Evolutionary conservation across 2,113 vertebrate genomes (phyloP).

Genomic region (Coracopsis vasa): DNA sequence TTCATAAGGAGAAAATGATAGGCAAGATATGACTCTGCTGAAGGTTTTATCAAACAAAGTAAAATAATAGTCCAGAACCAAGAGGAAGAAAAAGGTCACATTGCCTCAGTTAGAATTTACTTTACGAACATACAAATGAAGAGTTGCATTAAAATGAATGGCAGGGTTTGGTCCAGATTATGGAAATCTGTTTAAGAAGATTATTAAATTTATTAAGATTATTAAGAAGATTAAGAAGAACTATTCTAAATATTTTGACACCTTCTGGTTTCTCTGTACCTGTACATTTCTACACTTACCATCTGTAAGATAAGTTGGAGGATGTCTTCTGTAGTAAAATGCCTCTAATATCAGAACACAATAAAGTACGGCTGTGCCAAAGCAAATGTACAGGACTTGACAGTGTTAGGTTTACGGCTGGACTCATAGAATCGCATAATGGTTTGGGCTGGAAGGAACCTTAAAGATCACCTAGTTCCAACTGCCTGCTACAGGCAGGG

Average conservation of each 20-base stretch:
- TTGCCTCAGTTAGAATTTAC: background rate
- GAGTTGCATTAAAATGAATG: background rate
- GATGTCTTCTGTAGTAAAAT: background rate
- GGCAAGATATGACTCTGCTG: background rate
- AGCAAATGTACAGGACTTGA: background rate
- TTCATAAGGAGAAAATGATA: slow-evolving; percentile 1
- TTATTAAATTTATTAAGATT: background rate
- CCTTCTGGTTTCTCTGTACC: background rate
- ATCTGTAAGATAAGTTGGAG: background rate
- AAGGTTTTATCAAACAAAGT: background rate
- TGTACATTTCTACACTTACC: background rate
- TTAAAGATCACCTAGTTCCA: background rate
- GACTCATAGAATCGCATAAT: background rate
- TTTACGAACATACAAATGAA: background rate
- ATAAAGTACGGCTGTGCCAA: background rate
- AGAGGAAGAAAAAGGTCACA: background rate
- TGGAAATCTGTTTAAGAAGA: background rate
- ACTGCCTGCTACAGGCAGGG: background rate
- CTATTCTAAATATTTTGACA: background rate
- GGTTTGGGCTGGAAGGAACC: background rate
- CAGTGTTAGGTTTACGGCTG: background rate
- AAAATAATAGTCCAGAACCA: background rate
- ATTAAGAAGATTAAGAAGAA: background rate
- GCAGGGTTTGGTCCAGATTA: background rate
- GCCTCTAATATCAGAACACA: background rate